Conservation (phyloP, 92 coral and sea anemone genomes). For the Parazoanthus darwini region DNA sequence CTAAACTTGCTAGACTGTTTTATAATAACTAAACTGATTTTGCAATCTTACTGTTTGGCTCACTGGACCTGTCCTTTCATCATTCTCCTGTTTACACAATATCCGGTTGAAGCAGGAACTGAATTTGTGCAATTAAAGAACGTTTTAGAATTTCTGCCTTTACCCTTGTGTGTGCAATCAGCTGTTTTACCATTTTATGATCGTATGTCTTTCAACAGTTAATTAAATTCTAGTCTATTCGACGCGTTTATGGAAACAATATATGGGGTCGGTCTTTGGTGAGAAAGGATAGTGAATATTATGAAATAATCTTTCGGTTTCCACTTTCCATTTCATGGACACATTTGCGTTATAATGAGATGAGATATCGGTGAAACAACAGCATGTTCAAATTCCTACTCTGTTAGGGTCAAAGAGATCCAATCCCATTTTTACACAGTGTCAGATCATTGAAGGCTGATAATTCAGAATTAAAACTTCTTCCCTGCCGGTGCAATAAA, state of each 20-base stretch:
- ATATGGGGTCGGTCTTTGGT: neutral
- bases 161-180: neutral
- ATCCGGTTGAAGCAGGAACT: conserved; percentile 27
- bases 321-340: neutral
- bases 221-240: conserved; percentile 22
- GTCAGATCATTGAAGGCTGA: neutral
- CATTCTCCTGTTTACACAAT: neutral
- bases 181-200: neutral
- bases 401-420: neutral
- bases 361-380: neutral
- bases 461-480: neutral
- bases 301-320: neutral
- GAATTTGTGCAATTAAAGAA: conserved; percentile 24
- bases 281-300: neutral
- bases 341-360: neutral
- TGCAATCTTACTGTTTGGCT: neutral
- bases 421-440: neutral
- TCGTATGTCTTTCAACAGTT: conserved; percentile 24
- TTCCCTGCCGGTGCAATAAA: neutral
- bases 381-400: neutral
- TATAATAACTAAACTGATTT: neutral
- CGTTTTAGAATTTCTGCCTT: conserved; percentile 13
- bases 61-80: neutral
- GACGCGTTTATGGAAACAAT: neutral
- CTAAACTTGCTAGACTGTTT: conserved; percentile 5